These are phyloP conservation scores for human (Homo sapiens) DNA, from an alignment of 2,113 vertebrate species.

Conservation along the genomic window DNA sequence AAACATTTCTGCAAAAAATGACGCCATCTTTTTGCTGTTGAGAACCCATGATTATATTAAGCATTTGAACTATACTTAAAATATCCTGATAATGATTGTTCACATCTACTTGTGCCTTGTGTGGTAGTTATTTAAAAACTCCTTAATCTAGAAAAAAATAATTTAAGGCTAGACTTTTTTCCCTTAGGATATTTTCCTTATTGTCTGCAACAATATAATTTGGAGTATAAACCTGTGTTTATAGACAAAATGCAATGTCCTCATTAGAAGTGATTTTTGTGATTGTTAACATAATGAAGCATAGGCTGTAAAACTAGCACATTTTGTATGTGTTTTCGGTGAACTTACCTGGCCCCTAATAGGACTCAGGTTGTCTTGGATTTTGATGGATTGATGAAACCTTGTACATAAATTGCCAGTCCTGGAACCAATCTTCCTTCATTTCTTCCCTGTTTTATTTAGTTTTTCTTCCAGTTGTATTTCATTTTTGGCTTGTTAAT, in stretches of 20 bases:
- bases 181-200: background rate
- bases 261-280: background rate
- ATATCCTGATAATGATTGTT: conserved; percentile 52
- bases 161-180: background rate
- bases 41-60: conserved; percentile 75
- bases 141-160: conserved; percentile 41
- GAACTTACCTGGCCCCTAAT: background rate
- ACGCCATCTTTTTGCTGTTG: conserved; percentile 41
- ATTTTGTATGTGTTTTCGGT: background rate
- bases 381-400: conserved; percentile 24
- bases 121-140: conserved; percentile 43
- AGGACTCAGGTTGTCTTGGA: background rate
- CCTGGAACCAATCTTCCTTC: background rate
- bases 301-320: background rate
- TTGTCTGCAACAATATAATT: background rate
- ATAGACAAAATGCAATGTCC: background rate
- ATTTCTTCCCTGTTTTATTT: background rate
- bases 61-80: conserved; percentile 64
- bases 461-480: background rate
- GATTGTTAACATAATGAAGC: background rate
- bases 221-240: background rate
- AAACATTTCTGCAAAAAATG: conserved; percentile 56
- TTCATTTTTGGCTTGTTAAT: conserved; percentile 32
- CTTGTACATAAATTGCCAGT: background rate
- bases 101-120: background rate